Conservation (phyloP, 2,113 vertebrate species). For the Phaethon lepturus region DNA sequence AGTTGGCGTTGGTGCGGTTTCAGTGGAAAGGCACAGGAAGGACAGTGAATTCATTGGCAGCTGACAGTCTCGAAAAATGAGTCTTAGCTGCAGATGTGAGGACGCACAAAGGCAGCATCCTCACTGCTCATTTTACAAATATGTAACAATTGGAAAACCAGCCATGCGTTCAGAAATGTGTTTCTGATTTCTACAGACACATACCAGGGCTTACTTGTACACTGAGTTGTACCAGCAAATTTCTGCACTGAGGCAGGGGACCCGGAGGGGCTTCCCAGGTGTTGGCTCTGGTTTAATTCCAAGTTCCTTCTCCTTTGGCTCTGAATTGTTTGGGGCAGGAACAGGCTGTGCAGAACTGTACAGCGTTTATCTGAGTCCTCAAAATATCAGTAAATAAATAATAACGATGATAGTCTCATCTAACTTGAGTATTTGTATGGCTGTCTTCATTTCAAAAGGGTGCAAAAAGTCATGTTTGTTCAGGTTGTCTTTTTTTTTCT, state of each 20-base stretch:
- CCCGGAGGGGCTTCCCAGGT: neutral
- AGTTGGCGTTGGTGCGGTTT: neutral
- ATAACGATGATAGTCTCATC: neutral
- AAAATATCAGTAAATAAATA: neutral
- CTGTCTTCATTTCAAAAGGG: neutral
- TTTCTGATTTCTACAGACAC: neutral
- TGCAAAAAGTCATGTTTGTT: neutral
- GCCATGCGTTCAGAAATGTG: neutral
- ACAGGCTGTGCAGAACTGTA: neutral
- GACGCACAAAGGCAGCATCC: neutral
- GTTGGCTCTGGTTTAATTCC: neutral
- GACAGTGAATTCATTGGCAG: neutral
- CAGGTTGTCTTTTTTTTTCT: fast-evolving
- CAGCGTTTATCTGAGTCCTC: neutral
- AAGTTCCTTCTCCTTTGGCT: fast-evolving
- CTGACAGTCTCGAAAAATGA: neutral
- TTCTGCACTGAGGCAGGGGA: neutral
- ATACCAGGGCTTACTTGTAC: fast-evolving
- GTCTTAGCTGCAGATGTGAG: neutral
- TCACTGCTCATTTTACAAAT: neutral
- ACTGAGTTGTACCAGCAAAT: neutral
- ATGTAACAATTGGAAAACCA: neutral
- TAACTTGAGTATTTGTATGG: neutral
- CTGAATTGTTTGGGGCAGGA: neutral
- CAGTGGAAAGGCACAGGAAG: neutral